Evolutionary conservation across 2,888 invertebrate genomes (phyloP), one percentile per base, ranked within the genome.

Genomic region (Oscheius sp.): DNA sequence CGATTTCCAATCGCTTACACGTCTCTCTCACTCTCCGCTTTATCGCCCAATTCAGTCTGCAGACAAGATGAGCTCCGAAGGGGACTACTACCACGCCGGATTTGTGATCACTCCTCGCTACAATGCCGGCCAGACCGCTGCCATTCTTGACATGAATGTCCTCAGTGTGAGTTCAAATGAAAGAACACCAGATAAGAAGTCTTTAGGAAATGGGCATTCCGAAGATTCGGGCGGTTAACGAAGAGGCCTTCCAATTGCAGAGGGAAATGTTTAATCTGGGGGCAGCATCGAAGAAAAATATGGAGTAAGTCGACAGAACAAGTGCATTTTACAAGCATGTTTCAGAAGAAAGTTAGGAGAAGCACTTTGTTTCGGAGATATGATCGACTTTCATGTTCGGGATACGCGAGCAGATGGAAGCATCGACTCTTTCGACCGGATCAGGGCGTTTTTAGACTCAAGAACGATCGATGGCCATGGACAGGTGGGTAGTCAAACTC

Each of bases 361-460:
- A 37, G 33, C 35, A 13, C 37, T 60, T 35, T 60, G n/a, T 37
- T 60, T 60, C 37, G 60, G 60, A 33, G 37, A 60, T 37, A 33
- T 29, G 29, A 60, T 60, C 11, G 13, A 42, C 35, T 60, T 60
- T 35, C 42, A 42, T 7, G 7, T 42, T 42, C 3, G 42, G 42
- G 7, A 7, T 3, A 0, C 42, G 7, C 42, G 42, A 42, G 42
- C 4, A 42, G 42, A 42, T 7, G 42, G 42, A 42, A 42, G 42
- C 7, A 3, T 42, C 42, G 42, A 42, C 42, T 42, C 42, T 42
- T 42, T 42, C 42, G 42, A 42, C 7, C 42, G 42, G 7, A 42
- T 42, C 7, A 3, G 42, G 7, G 4, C 42, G 4, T 42, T 42
- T 42, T 42, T 42, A 3, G 42, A 42, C 4, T 42, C 42, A 7